Evolutionary conservation across 2,888 invertebrate genomes (phyloP).

Genomic region (Aleiodes leptofemur): DNA sequence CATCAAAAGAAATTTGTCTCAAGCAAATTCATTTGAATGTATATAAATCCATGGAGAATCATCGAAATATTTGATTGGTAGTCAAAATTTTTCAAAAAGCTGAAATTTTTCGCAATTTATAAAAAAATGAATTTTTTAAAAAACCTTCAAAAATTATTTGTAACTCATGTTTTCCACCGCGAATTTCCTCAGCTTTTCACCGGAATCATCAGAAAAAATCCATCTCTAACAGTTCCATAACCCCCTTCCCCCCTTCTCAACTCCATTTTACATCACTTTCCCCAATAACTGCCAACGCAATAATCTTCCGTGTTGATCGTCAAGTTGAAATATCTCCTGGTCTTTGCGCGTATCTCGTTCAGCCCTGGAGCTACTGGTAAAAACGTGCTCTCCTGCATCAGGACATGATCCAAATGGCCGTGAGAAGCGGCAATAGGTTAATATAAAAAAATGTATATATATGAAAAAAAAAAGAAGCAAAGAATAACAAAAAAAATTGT

Average conservation of each 20-base stretch:
- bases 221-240: neutral
- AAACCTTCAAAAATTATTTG: no score
- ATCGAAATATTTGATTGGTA: no score
- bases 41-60: no score
- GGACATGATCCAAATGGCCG: slow-evolving; percentile 23
- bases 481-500: neutral
- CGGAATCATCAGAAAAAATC: no score
- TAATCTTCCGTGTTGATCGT: slow-evolving; percentile 26
- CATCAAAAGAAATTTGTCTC: no score
- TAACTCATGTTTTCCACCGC: no score
- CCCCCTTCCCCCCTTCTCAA: neutral
- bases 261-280: neutral
- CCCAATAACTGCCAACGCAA: slow-evolving; percentile 6
- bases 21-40: no score
- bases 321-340: slow-evolving; percentile 18
- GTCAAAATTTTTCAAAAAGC: no score
- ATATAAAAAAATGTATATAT: neutral
- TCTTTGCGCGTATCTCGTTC: slow-evolving; percentile 29
- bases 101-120: no score
- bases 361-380: slow-evolving; percentile 24
- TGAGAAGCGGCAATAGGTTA: slow-evolving; percentile 22
- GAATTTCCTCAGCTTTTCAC: no score
- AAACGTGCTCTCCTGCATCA: slow-evolving; percentile 36
- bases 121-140: no score
- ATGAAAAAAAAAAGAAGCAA: neutral